These are phyloP conservation scores for Corapipo altera DNA, from an alignment of 2,113 vertebrate genomes.

Conservation along the genomic window DNA sequence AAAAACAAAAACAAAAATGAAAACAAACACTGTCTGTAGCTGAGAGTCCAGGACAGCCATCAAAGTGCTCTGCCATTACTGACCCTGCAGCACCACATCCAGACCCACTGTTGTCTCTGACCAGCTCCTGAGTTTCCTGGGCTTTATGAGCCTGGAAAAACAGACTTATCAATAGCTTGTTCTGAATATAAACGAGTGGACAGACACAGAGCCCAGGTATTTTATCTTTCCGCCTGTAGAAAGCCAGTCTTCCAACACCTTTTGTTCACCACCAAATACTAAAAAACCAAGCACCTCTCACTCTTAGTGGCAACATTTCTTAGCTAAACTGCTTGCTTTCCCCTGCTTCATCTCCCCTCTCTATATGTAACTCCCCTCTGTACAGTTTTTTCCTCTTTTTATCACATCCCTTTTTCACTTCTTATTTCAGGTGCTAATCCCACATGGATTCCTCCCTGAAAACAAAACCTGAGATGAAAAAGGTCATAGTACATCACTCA, in stretches of 20 bases:
- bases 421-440: not conserved
- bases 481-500: not conserved
- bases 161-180: not conserved
- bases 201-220: not conserved
- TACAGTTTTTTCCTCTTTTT: not conserved
- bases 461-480: not conserved
- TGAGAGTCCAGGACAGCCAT: not conserved
- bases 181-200: not conserved
- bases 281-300: not conserved
- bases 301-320: not conserved
- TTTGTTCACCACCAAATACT: not conserved
- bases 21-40: not conserved
- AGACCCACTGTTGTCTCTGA: not conserved
- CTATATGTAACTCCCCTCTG: not conserved
- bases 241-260: not conserved
- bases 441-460: not conserved
- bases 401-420: not conserved
- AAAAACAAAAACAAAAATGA: fast-evolving
- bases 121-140: not conserved
- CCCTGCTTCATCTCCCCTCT: not conserved
- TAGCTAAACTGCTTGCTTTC: not conserved
- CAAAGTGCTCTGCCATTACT: not conserved
- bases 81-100: not conserved
- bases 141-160: not conserved
- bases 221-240: not conserved